Evolutionary conservation across 1,140 invertebrate species (phyloP), one percentile per base, ranked within the genome.

Genomic region (Paralvinella palmiformis): DNA sequence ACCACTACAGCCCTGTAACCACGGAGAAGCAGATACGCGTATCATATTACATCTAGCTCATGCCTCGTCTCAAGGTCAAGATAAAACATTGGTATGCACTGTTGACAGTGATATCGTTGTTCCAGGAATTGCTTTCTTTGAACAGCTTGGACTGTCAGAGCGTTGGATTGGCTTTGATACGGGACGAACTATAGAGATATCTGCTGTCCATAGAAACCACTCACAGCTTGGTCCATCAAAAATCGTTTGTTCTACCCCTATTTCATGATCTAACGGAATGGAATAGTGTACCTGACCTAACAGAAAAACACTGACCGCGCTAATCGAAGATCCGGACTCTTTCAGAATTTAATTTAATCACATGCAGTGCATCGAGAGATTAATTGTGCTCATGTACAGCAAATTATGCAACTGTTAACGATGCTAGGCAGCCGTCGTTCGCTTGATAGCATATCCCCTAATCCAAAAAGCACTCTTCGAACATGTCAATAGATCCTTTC

Each of bases 111-210:
- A 56, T 31, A 32, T 56, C 22, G 20, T 56, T 32, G 53, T 56
- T 56, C 53, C 29, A n/a, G 53, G n/a, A 4, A 2, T 56, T n/a
- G 22, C 17, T 56, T 56, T 56, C 53, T 56, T 4, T 24, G 31
- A 15, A 5, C 53, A 56, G 31, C 53, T 56, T 27, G 31, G 15
- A n/a, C 53, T 56, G 22, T 27, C 53, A 56, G 53, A 56, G 53
- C 15, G 20, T 2, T 56, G 53, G 53, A 56, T 56, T 27, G 53
- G 53, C 22, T 56, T 56, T 24, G 53, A 27, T 24, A 27, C 22
- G 7, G 15, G 50, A n/a, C 37, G 37, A n/a, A 41, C 37, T 10
- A 10, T 41, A 10, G n/a, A 41, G n/a, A n/a, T 10, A n/a, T 10
- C n/a, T 41, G 10, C 37, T 10, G 24, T 53, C 50, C 50, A 53